phyloP scores from a whole-genome alignment of 2,797 vertebrate genomes.

The Lindbergichthys nudifrons region DNA sequence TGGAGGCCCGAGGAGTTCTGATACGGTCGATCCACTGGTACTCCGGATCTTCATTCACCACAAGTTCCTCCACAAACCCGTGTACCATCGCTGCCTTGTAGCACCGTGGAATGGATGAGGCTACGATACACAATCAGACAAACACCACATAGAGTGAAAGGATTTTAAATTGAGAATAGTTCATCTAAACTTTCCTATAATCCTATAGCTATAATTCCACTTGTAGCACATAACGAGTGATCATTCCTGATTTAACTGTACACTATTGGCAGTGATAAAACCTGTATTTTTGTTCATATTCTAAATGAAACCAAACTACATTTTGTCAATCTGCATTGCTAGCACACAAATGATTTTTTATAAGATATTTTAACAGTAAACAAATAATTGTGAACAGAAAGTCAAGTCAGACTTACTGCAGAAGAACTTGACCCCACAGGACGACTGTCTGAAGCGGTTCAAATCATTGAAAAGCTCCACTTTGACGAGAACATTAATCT shows the following conservation, averaged over 20 bases:
- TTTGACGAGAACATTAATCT: slow-evolving; percentile 97
- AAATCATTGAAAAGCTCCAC: slow-evolving; percentile 99
- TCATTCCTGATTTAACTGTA: slow-evolving; percentile 2
- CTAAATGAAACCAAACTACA: background rate
- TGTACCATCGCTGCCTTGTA: slow-evolving; percentile 94
- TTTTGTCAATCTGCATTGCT: too few relatives aligned
- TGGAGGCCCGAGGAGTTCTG: slow-evolving; percentile 95
- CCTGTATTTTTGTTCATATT: background rate
- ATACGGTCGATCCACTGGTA: slow-evolving; percentile 99
- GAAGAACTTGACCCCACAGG: slow-evolving; percentile 98
- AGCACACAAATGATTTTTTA: too few relatives aligned
- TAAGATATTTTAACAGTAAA: background rate
- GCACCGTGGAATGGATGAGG: slow-evolving; percentile 94
- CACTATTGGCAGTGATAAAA: background rate
- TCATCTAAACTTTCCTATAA: background rate
- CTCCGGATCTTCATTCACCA: slow-evolving; percentile 98
- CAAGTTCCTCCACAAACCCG: slow-evolving; percentile 98
- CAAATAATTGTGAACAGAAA: slow-evolving; percentile 25
- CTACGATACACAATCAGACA: slow-evolving; percentile 71
- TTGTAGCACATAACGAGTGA: background rate
- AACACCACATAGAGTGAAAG: background rate
- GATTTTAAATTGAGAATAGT: background rate
- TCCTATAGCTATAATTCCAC: background rate
- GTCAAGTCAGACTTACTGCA: slow-evolving; percentile 90
- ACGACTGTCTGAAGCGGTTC: slow-evolving; percentile 98